phyloP scores from a whole-genome alignment of 2,113 vertebrate species.

The Melanerpes formicivorus region DNA sequence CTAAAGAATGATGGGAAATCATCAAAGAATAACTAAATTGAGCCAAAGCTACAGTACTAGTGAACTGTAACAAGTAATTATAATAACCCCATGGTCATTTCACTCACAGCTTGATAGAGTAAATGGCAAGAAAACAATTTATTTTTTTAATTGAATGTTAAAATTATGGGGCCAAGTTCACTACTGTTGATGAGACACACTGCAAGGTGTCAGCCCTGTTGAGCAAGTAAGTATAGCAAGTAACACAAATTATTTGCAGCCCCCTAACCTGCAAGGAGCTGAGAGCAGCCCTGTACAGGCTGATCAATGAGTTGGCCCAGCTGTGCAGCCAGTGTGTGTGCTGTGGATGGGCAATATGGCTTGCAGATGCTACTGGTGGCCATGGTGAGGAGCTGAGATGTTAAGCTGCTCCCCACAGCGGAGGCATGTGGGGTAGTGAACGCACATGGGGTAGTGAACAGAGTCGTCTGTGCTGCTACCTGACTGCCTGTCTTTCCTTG shows the following conservation, averaged over 20 bases:
- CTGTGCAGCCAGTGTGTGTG: neutral
- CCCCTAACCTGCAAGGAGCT: neutral
- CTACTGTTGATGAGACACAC: neutral
- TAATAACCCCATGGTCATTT: slow-evolving; percentile 25
- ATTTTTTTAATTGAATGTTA: neutral
- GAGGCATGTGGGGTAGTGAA: neutral
- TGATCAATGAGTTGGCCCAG: neutral
- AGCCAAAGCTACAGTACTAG: slow-evolving; percentile 16
- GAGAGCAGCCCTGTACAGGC: neutral
- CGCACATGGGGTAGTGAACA: neutral
- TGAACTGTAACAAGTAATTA: slow-evolving; percentile 41
- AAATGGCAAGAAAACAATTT: neutral
- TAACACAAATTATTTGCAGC: neutral
- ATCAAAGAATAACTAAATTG: neutral
- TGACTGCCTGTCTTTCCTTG: neutral
- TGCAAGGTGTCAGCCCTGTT: neutral
- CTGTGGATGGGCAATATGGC: neutral
- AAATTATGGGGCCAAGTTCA: neutral
- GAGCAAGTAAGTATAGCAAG: neutral
- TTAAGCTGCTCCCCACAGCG: neutral
- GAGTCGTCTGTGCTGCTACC: neutral
- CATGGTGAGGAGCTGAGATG: neutral
- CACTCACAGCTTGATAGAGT: slow-evolving; percentile 23
- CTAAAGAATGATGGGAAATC: neutral
- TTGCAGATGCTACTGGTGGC: neutral